Evolutionary conservation across 1,140 invertebrate genomes (phyloP), one percentile per base, ranked within the genome.

Genomic region (Rhagoletis pomonella): DNA sequence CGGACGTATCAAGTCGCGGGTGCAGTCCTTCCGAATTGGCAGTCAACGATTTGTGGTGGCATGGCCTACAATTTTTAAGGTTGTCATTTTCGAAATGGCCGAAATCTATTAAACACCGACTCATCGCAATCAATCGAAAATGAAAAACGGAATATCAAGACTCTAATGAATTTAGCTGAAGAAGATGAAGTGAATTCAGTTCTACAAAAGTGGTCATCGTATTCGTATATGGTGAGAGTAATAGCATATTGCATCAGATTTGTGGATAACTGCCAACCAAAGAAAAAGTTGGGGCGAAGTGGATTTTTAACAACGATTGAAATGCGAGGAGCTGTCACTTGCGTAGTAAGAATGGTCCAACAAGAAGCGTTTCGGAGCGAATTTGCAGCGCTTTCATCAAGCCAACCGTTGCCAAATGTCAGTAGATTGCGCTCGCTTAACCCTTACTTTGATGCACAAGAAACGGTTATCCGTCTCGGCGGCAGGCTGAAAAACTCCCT

Each of bases 201-300:
- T 62, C 12, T 59, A 12, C 58, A 59, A 59, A 59, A 12, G 58
- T 59, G 58, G 58, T 59, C 58, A 12, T 59, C 60, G 17, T 62
- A 12, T 62, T 62, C 60, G 4, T n/a, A 14, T 62, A 4, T 60
- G 19, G 55, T 29, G 1, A 1, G 81, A 42, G 50, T 59, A 85
- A n/a, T 84, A 47, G 77, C 77, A 12, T 84, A 84, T 55, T 84
- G 47, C 77, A 55, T 55, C 44, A 50, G 77, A 84, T 50, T 17
- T 84, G 12, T 47, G 17, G 58, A 55, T 55, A 84, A 50, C 12
- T 17, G 17, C 19, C 19, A 55, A n/a, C 19, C 44, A 9, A 84
- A 55, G n/a, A 10, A 3, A 29, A 84, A 55, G 29, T 29, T 29
- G 29, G 29, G 6, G n/a, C 14, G 17, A 55, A n/a, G 9, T 84